Evolutionary conservation across 1,140 invertebrate genomes (phyloP).

Genomic region (Palaemon carinicauda): DNA sequence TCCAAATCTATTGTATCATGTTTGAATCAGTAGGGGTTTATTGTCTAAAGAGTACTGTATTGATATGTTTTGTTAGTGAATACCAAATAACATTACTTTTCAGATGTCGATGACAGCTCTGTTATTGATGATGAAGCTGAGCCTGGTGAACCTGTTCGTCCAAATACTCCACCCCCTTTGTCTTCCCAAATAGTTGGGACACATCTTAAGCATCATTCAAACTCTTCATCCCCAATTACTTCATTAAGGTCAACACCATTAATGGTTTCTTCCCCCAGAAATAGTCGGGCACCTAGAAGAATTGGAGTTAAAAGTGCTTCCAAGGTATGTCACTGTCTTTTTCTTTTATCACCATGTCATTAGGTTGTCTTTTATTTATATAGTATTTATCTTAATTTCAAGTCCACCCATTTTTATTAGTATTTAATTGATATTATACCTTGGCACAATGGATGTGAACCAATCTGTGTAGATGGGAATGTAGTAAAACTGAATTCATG

Average conservation of each 20-base stretch:
- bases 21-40: too few relatives aligned
- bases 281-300: background rate
- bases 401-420: too few relatives aligned
- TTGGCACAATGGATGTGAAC: too few relatives aligned
- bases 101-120: conserved; percentile 53
- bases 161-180: conserved; percentile 33
- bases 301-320: background rate
- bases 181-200: conserved; percentile 2
- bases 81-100: background rate
- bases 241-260: background rate
- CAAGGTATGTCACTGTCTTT: background rate
- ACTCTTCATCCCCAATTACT: background rate
- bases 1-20: too few relatives aligned
- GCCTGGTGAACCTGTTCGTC: conserved; percentile 43
- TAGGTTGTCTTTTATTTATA: too few relatives aligned
- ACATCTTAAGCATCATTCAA: conserved; percentile 7
- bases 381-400: too few relatives aligned
- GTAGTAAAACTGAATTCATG: too few relatives aligned
- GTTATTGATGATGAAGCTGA: conserved; percentile 54
- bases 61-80: background rate
- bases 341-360: background rate
- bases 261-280: background rate
- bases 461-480: too few relatives aligned
- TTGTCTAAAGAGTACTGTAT: too few relatives aligned
- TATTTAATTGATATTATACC: too few relatives aligned